These are phyloP conservation scores for Tympanuchus pallidicinctus DNA, from an alignment of 2,113 vertebrate species.

Conservation along the genomic window DNA sequence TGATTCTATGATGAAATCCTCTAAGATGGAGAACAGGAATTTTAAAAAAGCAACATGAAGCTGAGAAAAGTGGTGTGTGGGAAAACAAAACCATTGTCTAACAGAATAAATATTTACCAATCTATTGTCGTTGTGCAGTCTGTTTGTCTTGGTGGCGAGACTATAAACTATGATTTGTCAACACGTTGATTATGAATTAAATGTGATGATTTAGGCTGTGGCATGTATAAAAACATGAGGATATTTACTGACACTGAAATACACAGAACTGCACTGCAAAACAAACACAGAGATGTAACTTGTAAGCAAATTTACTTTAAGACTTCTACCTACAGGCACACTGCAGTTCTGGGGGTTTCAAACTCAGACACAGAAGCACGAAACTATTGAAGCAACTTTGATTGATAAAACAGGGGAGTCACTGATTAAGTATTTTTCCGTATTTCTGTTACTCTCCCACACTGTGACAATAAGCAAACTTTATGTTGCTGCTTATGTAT, in stretches of 20 bases:
- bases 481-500: neutral
- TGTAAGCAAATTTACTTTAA: neutral
- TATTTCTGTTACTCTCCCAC: neutral
- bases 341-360: neutral
- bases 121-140: neutral
- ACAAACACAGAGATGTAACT: neutral
- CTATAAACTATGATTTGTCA: neutral
- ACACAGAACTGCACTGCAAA: neutral
- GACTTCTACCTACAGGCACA: neutral
- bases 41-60: neutral
- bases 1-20: neutral
- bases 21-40: fast-evolving
- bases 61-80: neutral
- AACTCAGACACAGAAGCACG: neutral
- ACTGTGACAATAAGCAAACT: neutral
- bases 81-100: neutral
- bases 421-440: neutral
- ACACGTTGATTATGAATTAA: neutral
- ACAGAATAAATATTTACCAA: neutral
- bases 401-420: neutral
- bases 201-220: neutral
- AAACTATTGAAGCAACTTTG: neutral
- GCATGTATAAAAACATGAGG: neutral
- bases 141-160: neutral
- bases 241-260: neutral